Base-by-base conservation (phyloP, 2,113 vertebrate genomes). In the Chaenocephalus aceratus region DNA sequence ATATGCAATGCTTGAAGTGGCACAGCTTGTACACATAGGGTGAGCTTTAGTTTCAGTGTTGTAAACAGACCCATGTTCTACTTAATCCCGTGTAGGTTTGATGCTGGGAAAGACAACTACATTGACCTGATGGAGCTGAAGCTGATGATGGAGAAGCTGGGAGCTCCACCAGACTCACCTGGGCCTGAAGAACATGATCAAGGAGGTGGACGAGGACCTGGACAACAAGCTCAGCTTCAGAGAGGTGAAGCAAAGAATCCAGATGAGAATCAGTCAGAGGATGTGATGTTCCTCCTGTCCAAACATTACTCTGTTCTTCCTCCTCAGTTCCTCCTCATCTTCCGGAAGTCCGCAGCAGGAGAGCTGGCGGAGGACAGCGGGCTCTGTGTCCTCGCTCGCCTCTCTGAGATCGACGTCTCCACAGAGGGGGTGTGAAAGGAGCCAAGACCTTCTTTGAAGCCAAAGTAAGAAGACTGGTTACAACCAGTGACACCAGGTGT, bases 111-210 rank as follows among this genome's bases (percentile, higher is more conserved):
- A 36, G 98, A 99, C 0, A 96, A 97, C 73, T 99, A 94, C 92
- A 99, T 99, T 0, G 97, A 99, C 90, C 89, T 99, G 60, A 99
- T 98, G 98, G 98, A 99, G 86, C 94, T 99, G 75, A 99, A 99
- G 78, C 93, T 96, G 75, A 99, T 99, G 98, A 99, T 99, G 98
- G 98, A 99, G 85, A 99, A 98, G 62, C 95, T 99, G 0, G 97
- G 93, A 0, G 97, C 98, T 0, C 97, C 98, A 0, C 97, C 97
- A 99, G 92, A 99, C 98, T 0, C 98, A 99, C 86, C 80, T 99
- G 11, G 97, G 96, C 4, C 88, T 99, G 88, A 99, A 99, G 85
- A 97, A 97, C 93, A 99, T 99, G 98, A 99, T 99, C 89, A 98
- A 97, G 80, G 98, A 99, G 69, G 98, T 99, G 79, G 98, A 99